Evolutionary conservation across 2,888 invertebrate genomes (phyloP), one percentile per base, ranked within the genome.

Genomic region (Dinocampus coccinellae): DNA sequence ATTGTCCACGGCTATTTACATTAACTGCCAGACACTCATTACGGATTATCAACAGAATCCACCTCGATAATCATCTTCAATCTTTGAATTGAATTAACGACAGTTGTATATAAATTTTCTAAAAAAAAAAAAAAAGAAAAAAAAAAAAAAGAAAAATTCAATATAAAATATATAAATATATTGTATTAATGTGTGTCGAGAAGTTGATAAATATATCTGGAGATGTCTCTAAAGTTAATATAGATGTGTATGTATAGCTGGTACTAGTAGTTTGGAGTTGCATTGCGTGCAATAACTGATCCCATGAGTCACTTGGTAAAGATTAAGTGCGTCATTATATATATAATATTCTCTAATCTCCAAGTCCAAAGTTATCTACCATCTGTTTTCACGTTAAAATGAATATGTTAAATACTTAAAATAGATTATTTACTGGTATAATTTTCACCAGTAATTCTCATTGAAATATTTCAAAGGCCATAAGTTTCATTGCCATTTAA

Each of bases 401-500:
- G 47, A 16, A 47, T n/a, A n/a, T 20, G 34, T 11, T 22, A 52
- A 20, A 11, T 10, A 16, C 24, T 7, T 22, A 42, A 34, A 29
- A 16, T 10, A 22, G 29, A 52, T 47, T 47, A 24, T 47, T 47
- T 16, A 10, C 13, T 24, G 63, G 29, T 9, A 29, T 16, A 39
- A 24, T 24, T 42, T 24, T 39, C 29, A 47, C 36, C 47, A 36
- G n/a, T 36, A 52, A 6, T 52, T n/a, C n/a, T 11, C n/a, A 34
- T 39, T 36, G 22, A 66, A 20, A 34, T 2, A 24, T 66, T 57
- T 33, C 3, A 64, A 66, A 57, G 57, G 39, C 57, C 39, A 36
- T 29, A 36, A 66, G 57, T 66, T 66, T 57, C 39, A 66, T 66
- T 34, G 33, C 1, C 55, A 57, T 16, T 33, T 39, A 66, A 55